Base-by-base conservation (phyloP, 2,888 invertebrate genomes). In the Calameuta filiformis region DNA sequence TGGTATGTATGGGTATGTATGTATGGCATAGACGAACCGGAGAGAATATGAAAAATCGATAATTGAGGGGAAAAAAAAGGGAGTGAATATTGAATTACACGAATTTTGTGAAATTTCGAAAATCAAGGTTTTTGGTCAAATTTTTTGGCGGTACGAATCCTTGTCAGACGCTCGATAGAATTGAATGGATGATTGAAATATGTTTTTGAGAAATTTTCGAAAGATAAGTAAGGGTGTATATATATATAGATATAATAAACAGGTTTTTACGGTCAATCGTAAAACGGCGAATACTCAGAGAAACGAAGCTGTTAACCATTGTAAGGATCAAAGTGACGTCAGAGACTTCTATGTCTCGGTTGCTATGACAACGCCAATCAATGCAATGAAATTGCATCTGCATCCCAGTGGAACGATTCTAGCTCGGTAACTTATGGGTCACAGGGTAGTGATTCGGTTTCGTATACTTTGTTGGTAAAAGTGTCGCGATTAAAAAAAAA, bases 351-450 rank as follows among this genome's bases (percentile, higher is more conserved):
- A 79, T 79, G 80, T 84, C 82, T 82, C 73, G 78, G 86, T 86
- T 80, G 84, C 81, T 83, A 83, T 85, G 84, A 82, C 84, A 79
- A 87, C 85, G 84, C 81, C 86, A 86, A 88, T 88, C 88, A 87
- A 85, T 85, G 85, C 56, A 86, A 85, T 84, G 85, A 84, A 87
- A 88, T 87, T 85, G 85, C 83, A 87, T 88, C 86, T 89, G 85
- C 86, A 85, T 87, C 81, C 76, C 35, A 56, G 56, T 9, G 9
- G 15, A 2, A 9, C 23, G 15, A 1, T 56, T 23, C 69, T 35
- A 30, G 68, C 31, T 23, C 31, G 73, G 35, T 56, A 11, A 77
- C 11, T 34, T 68, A 73, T 56, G n/a, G 31, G 74, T 68, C 35
- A 56, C 30, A 68, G 75, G 33, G 76, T n/a, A 40, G 56, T 15